phyloP scores from a whole-genome alignment of 2,797 vertebrate genomes.

The Odontamblyopus rebecca region DNA sequence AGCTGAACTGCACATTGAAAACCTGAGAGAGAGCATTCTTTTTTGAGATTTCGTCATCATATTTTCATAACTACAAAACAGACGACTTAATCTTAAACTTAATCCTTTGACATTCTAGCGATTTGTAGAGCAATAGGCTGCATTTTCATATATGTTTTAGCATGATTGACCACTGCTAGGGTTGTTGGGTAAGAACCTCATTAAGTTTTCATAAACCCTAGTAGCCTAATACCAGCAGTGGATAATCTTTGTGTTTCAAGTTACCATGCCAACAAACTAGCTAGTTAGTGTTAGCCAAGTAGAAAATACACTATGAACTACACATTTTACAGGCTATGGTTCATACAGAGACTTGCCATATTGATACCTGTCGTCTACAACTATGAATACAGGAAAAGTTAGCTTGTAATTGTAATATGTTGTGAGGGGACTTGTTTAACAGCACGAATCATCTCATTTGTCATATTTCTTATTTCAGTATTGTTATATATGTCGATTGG shows the following conservation, averaged over 20 bases:
- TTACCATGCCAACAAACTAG: neutral
- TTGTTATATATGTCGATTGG: too few species aligned
- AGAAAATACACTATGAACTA: too few species aligned
- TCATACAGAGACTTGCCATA: too few species aligned
- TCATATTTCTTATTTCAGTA: too few species aligned
- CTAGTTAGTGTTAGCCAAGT: too few species aligned
- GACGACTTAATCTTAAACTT: neutral
- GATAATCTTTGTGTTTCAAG: neutral
- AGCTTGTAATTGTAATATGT: too few species aligned
- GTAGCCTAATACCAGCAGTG: neutral
- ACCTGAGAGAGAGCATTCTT: neutral
- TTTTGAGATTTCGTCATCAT: conserved; percentile 19
- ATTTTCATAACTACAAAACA: conserved; percentile 9
- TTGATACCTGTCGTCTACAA: too few species aligned
- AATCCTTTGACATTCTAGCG: neutral
- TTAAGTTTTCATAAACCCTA: conserved; percentile 19
- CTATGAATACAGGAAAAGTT: too few species aligned
- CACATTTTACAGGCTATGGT: too few species aligned
- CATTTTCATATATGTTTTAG: too few species aligned
- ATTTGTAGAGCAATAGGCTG: neutral
- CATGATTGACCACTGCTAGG: neutral
- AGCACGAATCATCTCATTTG: too few species aligned
- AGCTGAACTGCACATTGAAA: conserved; percentile 3
- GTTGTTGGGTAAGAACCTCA: neutral
- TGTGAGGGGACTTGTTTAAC: too few species aligned